These are phyloP conservation scores for Nothura maculosa DNA, from an alignment of 2,797 vertebrate genomes.

Conservation along the genomic window DNA sequence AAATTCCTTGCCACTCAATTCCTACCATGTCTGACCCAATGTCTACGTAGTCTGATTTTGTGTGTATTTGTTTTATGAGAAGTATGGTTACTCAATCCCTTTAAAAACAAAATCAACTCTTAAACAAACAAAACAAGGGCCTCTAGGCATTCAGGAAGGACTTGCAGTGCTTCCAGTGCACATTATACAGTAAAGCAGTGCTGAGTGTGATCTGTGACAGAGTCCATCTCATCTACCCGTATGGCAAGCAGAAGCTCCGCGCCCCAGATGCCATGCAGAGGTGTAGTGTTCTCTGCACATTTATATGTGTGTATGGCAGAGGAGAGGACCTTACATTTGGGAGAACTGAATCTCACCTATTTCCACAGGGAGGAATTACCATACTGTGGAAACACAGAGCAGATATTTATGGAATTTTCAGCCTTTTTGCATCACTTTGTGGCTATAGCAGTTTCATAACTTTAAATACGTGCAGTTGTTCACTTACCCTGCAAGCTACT, in stretches of 20 bases:
- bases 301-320: no score
- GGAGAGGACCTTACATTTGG: neutral
- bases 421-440: neutral
- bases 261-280: neutral
- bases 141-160: neutral
- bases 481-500: slow-evolving; percentile 67
- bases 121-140: neutral
- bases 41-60: neutral
- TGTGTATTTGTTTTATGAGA: neutral
- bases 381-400: neutral
- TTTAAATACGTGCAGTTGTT: neutral
- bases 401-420: neutral
- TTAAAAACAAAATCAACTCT: neutral
- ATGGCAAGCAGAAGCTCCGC: neutral
- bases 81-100: neutral
- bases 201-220: neutral
- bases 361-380: neutral
- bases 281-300: neutral
- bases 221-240: neutral
- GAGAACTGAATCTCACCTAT: neutral
- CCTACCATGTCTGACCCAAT: neutral
- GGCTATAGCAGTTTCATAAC: neutral
- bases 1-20: neutral
- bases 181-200: neutral
- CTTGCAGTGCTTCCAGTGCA: neutral